These are phyloP conservation scores for Forbesichthys agassizii DNA, from an alignment of 2,113 vertebrate species.

Conservation along the genomic window DNA sequence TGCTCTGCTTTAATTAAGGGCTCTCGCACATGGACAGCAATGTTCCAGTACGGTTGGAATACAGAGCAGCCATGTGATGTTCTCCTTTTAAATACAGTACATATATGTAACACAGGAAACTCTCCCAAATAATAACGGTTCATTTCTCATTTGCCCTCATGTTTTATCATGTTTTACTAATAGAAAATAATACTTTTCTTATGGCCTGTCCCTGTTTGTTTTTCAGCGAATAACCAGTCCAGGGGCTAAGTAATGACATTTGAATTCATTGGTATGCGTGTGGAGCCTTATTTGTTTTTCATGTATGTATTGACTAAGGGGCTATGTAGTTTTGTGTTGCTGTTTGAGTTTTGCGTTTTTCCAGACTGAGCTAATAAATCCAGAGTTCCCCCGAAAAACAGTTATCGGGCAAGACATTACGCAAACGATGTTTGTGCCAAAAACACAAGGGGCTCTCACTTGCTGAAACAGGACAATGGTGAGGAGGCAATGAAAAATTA, in stretches of 20 bases:
- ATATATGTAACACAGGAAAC: conserved; percentile 46
- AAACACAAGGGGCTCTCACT: too few species aligned
- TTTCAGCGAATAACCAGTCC: conserved; percentile 19
- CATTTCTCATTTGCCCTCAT: conserved; percentile 39
- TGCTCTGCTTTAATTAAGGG: conserved; percentile 60
- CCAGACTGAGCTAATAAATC: conserved; percentile 37
- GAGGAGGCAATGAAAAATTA: conserved; percentile 18
- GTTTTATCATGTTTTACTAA: conserved; percentile 10
- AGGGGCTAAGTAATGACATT: neutral
- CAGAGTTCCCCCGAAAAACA: conserved; percentile 6
- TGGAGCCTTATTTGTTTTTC: neutral
- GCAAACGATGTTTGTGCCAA: conserved; percentile 30
- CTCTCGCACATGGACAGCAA: conserved; percentile 40
- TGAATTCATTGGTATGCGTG: neutral
- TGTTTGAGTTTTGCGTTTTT: conserved; percentile 36
- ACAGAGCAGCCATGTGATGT: conserved; percentile 40
- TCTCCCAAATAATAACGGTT: conserved; percentile 24
- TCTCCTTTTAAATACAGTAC: conserved; percentile 54
- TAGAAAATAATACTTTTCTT: conserved; percentile 14
- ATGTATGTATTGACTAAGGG: conserved; percentile 3
- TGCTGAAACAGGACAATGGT: neutral
- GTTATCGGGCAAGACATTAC: conserved; percentile 32
- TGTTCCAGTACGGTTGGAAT: conserved; percentile 28
- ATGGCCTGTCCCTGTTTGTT: conserved; percentile 7
- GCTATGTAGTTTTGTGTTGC: conserved; percentile 2